Evolutionary conservation across 2,888 invertebrate species (phyloP).

Genomic region (Tinea pellionella): DNA sequence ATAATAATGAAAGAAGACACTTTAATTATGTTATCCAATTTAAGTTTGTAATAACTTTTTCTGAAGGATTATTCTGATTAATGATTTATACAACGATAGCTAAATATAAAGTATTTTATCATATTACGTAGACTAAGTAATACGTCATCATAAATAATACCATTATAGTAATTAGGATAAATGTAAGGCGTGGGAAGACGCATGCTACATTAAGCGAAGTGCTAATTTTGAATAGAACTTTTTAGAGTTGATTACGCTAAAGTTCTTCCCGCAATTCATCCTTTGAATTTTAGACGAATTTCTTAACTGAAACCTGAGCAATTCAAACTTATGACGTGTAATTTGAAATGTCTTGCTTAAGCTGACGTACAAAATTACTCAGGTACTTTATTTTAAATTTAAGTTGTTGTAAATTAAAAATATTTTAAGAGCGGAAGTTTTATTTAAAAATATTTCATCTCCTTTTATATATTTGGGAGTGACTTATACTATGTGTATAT

Average conservation of each 20-base stretch:
- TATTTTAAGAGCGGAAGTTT: too few species aligned
- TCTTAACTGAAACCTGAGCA: conserved; percentile 23
- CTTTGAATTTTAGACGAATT: conserved; percentile 51
- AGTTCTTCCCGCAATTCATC: conserved; percentile 49
- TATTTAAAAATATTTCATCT: too few species aligned
- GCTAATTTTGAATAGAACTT: conserved; percentile 35
- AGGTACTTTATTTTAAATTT: not conserved
- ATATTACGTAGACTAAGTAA: not conserved
- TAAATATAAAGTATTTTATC: not conserved
- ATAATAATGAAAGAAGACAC: not conserved
- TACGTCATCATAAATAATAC: not conserved
- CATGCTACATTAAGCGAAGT: conserved; percentile 31
- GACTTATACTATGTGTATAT: too few species aligned
- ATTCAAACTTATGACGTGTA: conserved; percentile 29
- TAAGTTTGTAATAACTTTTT: not conserved
- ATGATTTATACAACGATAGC: not conserved
- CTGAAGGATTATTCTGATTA: not conserved
- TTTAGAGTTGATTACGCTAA: conserved; percentile 55
- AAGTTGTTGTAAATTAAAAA: too few species aligned
- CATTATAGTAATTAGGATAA: conserved; percentile 37
- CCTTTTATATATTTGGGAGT: too few species aligned
- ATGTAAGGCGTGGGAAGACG: conserved; percentile 32
- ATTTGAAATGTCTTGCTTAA: conserved; percentile 25
- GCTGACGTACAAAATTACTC: conserved; percentile 14
- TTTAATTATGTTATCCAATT: not conserved